Evolutionary conservation across 1,140 invertebrate genomes (phyloP), one percentile per base, ranked within the genome.

Genomic region (Brachionus rubens): DNA sequence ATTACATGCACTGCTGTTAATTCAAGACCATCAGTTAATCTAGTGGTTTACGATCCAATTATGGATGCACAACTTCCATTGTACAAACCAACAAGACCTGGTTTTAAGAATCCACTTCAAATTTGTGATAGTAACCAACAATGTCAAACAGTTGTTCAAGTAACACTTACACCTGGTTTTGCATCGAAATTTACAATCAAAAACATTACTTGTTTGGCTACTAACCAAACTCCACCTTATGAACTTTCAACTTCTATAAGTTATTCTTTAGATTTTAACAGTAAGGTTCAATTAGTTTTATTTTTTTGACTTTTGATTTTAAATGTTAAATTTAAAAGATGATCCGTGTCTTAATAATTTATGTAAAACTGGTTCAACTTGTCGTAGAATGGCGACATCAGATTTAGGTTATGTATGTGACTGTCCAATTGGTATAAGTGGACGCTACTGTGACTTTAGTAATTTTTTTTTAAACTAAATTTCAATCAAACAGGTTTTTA

Each of bases 1-100:
- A 65, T 65, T 26, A 43, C 59, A 65, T 65, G 59, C 19, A 65
- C 59, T 9, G 59, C 59, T 26, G 43, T 65, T 21, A 65, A 65
- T 43, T 65, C 59, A 19, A 65, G 40, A 24, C 59, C 59, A n/a
- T 24, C 19, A 21, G 59, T 65, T 65, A 46, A 65, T 36, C 19
- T 65, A 26, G 19, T 6, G 14, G 41, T 65, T 21, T 65, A n/a
- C 21, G 59, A 65, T 12, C 16, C 59, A 26, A 2, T n/a, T 21
- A 24, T 36, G 24, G 40, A 41, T 0, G 33, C 40, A 5, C 21
- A 41, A 43, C 24, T 65, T 19, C 59, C 59, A 24, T 19, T 28
- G 9, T 3, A 43, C 4, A n/a, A 1, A 24, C 3, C 59, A 0
- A 24, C 19, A 14, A 12, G 9, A 43, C 16, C 36, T 43, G 24